Evolutionary conservation across 2,797 vertebrate species (phyloP), one percentile per base, ranked within the genome.

Genomic region (Chiloscyllium punctatum): DNA sequence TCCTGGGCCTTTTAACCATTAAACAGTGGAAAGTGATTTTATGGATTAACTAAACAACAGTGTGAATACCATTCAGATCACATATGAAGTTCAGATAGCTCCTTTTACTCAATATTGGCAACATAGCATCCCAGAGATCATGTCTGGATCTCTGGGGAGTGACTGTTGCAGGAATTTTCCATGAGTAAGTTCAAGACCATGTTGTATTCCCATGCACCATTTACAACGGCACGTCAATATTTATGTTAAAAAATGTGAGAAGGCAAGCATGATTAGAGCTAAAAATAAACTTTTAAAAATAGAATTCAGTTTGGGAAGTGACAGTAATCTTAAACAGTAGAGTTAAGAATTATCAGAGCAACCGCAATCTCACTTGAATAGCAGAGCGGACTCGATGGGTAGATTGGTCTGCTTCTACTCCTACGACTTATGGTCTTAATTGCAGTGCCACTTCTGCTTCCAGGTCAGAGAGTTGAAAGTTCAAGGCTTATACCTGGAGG

Each of bases 31-130:
- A 37, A 92, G 33, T 69, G n/a, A 21, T 68, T 92, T 69, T 42
- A 25, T 62, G n/a, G 9, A 42, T 42, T 37, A 42, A 62, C 62
- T 69, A 69, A n/a, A 69, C 37, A 37, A 68, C 37, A 42, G 57
- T 68, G 62, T 92, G 33, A 92, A 92, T 92, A n/a, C 42, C 90
- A 92, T 92, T 92, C 90, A 92, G 90, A 92, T 92, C 62, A 92
- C 13, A 33, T 42, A 8, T 69, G 62, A 48, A 69, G 37, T 25
- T 92, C 62, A 21, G 66, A 92, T 92, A 25, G 62, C 18, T 69
- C 33, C 37, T 23, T 92, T 68, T 92, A 69, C n/a, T 68, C 37
- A 42, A 37, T 30, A 23, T 42, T 68, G 62, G 62, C 90, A 92
- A 92, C 92, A 18, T 92, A 30, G 21, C 90, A 68, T 92, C 23